A percentile compares a stretch with the other conserved stretches of the same genome.
Evolutionary conservation across 2,113 vertebrate species (phyloP).

Genomic region (Elachura formosa): DNA sequence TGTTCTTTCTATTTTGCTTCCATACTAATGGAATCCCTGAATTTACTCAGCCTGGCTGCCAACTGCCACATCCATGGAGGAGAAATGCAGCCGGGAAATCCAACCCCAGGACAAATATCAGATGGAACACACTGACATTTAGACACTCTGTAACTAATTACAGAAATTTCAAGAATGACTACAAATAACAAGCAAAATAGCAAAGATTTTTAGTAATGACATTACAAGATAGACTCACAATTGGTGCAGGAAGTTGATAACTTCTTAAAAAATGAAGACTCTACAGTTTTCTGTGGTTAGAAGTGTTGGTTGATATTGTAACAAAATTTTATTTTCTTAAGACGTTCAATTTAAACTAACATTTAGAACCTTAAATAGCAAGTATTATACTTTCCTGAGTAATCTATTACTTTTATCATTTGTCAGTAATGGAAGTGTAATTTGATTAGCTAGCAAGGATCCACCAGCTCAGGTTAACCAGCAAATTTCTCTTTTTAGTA

Average conservation of each 20-base stretch:
- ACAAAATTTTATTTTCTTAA: not conserved
- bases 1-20: not conserved
- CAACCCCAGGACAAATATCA: not conserved
- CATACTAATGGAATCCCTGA: not conserved
- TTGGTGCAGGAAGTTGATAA: not conserved
- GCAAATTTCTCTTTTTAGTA: not conserved
- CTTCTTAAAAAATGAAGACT: not conserved
- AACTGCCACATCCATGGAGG: not conserved
- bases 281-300: not conserved
- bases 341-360: not conserved
- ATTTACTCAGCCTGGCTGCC: not conserved
- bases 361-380: not conserved
- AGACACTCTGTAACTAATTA: not conserved
- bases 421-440: not conserved
- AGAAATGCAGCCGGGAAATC: not conserved
- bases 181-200: not conserved
- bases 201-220: not conserved
- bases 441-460: not conserved
- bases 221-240: not conserved
- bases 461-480: not conserved
- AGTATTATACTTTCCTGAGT: not conserved
- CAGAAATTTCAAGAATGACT: not conserved
- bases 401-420: not conserved
- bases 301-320: not conserved
- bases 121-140: not conserved